These are phyloP conservation scores for Ctenoplectra terminalis DNA, from an alignment of 1,140 invertebrate genomes.

Conservation along the genomic window DNA sequence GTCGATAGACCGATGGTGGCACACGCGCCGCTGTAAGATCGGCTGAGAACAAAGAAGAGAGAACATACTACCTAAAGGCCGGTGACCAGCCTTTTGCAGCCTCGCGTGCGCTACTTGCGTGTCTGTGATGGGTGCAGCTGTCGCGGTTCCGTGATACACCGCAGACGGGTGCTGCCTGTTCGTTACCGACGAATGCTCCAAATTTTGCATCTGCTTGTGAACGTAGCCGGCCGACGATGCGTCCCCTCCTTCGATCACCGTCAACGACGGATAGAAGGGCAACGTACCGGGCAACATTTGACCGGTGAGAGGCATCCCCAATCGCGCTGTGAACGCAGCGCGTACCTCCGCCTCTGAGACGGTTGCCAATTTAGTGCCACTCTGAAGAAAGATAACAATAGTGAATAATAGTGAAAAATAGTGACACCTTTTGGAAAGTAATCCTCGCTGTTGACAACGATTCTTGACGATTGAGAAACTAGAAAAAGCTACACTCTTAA, in stretches of 20 bases:
- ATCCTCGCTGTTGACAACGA: background rate
- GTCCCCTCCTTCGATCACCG: slow-evolving; percentile 85
- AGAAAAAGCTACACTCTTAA: background rate
- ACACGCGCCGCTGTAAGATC: slow-evolving; percentile 47
- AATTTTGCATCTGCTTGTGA: slow-evolving; percentile 85
- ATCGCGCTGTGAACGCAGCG: slow-evolving; percentile 87
- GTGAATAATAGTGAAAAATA: too few species aligned
- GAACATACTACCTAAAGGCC: slow-evolving; percentile 89
- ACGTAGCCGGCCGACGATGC: slow-evolving; percentile 76
- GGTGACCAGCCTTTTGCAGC: slow-evolving; percentile 88
- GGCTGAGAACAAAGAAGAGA: slow-evolving; percentile 70
- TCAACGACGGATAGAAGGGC: slow-evolving; percentile 89
- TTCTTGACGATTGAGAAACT: too few species aligned
- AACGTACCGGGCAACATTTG: slow-evolving; percentile 89
- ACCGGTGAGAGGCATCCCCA: slow-evolving; percentile 89
- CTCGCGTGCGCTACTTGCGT: slow-evolving; percentile 89
- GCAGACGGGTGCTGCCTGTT: slow-evolving; percentile 55
- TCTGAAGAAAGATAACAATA: slow-evolving; percentile 65
- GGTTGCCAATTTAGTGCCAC: slow-evolving; percentile 84
- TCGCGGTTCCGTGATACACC: slow-evolving; percentile 18
- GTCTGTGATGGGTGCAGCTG: slow-evolving; percentile 84
- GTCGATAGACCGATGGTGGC: background rate
- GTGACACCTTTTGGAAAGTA: background rate
- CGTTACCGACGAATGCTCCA: slow-evolving; percentile 82
- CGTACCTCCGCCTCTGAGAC: slow-evolving; percentile 92